Evolutionary conservation across 2,888 invertebrate species (phyloP).

Genomic region (Branchipolynoe longqiensis): DNA sequence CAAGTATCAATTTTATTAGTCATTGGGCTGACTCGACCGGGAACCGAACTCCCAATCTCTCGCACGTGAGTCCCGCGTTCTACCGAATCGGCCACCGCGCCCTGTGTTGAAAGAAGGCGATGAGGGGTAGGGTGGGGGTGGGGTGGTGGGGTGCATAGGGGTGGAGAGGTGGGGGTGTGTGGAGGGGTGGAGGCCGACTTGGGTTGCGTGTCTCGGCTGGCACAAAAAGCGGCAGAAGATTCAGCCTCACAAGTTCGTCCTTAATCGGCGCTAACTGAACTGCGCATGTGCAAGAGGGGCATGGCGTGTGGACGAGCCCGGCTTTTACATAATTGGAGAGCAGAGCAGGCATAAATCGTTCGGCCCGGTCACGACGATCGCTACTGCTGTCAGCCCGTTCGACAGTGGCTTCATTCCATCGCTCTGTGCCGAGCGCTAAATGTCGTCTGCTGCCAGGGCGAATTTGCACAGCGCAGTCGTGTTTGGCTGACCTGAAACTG

Average conservation of each 20-base stretch:
- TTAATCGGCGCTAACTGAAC: slow-evolving; percentile 47
- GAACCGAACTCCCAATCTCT: no score
- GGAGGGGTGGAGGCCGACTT: neutral
- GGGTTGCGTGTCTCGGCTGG: neutral
- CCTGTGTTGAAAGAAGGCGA: neutral
- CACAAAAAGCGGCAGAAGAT: slow-evolving; percentile 28
- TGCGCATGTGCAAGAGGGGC: slow-evolving; percentile 22
- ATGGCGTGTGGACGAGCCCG: slow-evolving; percentile 15
- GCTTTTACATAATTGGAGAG: slow-evolving; percentile 45
- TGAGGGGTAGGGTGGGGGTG: no score
- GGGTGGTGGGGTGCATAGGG: neutral
- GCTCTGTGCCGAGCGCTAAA: no score
- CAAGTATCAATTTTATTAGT: no score
- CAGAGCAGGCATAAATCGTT: neutral
- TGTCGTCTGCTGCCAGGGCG: no score
- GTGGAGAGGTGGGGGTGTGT: neutral
- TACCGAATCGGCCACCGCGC: no score
- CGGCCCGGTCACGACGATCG: neutral
- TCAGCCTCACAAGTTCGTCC: slow-evolving; percentile 43
- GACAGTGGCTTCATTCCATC: no score
- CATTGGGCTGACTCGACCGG: no score
- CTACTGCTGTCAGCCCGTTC: no score
- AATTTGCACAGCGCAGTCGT: no score
- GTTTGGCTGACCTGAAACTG: no score
- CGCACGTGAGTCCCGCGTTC: no score